Conservation (phyloP, 2,888 invertebrate genomes). For the Augochlorella aurata region DNA sequence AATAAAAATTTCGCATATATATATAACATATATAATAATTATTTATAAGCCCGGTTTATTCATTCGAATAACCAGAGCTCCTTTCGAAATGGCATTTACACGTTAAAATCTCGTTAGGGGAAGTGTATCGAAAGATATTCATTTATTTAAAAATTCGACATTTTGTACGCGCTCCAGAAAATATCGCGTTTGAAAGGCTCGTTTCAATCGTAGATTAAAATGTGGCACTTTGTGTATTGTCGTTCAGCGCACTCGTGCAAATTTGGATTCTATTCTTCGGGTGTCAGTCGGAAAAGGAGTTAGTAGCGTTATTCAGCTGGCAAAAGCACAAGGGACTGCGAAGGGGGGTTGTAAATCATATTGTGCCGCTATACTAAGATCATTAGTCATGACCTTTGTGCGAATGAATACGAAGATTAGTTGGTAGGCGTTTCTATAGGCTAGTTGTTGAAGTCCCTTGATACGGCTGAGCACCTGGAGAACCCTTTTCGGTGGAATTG, state of each 20-base stretch:
- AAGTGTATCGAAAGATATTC: no score
- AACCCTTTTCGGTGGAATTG: conserved; percentile 57
- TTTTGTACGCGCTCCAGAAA: no score
- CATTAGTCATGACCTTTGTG: conserved; percentile 76
- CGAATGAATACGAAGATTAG: conserved; percentile 69
- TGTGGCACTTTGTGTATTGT: not conserved
- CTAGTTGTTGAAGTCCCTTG: conserved; percentile 59
- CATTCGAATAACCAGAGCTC: no score
- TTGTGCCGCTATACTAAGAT: conserved; percentile 65
- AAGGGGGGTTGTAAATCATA: conserved; percentile 61
- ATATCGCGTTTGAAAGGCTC: not conserved
- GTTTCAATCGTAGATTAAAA: not conserved
- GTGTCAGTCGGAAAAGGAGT: conserved; percentile 62
- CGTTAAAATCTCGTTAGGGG: no score
- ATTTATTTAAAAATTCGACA: no score
- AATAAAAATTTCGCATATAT: no score
- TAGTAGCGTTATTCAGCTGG: conserved; percentile 63
- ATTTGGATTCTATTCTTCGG: conserved; percentile 20
- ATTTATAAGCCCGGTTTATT: no score
- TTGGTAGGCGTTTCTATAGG: conserved; percentile 72
- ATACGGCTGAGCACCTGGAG: conserved; percentile 69
- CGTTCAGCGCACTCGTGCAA: not conserved
- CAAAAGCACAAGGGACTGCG: conserved; percentile 30
- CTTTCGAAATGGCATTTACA: no score
- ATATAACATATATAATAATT: no score